Evolutionary conservation across 1,140 invertebrate species (phyloP), one percentile per base, ranked within the genome.

Genomic region (Drosophila tsacasi): DNA sequence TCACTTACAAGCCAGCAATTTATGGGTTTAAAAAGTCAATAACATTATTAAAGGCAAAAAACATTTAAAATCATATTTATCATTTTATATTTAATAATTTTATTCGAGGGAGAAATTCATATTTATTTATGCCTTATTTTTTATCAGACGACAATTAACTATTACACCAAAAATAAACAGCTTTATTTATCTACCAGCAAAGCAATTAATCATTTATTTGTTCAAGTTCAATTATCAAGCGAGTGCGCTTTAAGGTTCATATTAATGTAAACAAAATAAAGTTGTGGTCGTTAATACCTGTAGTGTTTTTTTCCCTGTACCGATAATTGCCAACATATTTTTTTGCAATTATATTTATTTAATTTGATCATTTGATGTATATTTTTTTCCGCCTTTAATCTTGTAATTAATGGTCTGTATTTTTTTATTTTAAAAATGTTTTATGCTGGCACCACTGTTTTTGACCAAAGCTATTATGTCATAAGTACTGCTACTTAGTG

Each of bases 401-500:
- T 61, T 19, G 39, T 42, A 47, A 61, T 47, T 61, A 61, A 61
- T 47, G 40, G 40, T 12, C 23, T 47, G 39, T n/a, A 17, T 66
- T 69, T 52, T 67, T 27, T 44, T 23, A 2, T 1, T 23, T 13
- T 27, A 25, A 49, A 17, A 40, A 50, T 23, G 21, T 37, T n/a
- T 13, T 8, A 9, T 37, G 60, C 59, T 79, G 12, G 32, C 19
- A 27, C 61, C 80, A 87, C 76, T 50, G 84, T 89, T 65, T 84
- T 68, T 50, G 32, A 15, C 6, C 35, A 61, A 66, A 52, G 77
- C 85, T 81, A 81, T 89, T 89, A 89, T 84, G 84, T 71, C 78
- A 78, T 89, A 87, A 89, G 84, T 79, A 84, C 69, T 42, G 69
- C 81, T 87, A 89, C 84, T 87, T 87, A 87, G 74, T 69, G 77